Evolutionary conservation across 2,113 vertebrate genomes (phyloP), one percentile per base, ranked within the genome.

Genomic region (Heliornis fulica): DNA sequence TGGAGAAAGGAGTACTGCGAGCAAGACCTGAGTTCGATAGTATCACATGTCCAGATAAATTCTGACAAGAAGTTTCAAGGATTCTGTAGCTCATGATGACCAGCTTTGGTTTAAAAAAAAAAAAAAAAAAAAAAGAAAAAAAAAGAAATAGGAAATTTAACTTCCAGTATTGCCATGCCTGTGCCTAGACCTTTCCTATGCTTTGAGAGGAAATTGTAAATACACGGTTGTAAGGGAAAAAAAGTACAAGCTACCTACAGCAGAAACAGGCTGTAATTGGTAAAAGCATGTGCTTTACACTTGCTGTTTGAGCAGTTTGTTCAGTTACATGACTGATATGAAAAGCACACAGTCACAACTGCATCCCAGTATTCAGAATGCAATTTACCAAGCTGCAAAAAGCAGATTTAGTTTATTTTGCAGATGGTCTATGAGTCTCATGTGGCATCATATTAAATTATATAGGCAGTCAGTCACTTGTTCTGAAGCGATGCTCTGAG

Each of bases 371-470:
- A 29, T 65, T 95, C 87, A 80, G 88, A 94, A 82, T 64, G 36
- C 91, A 78, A 86, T 94, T 97, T 96, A 90, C 91, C 94, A 91
- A 90, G 96, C 97, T 95, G 96, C 87, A 38, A 88, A 97, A 97
- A 94, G 95, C 97, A 96, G 97, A 96, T 96, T 97, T 96, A 71
- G 96, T 96, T 97, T 94, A 96, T 97, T 98, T 95, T 97, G 97
- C 97, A 97, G 98, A 98, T 97, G 97, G 97, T 97, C 97, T 97
- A 77, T 78, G 96, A 98, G 98, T 98, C 98, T 98, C 98, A 89
- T 98, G 98, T 98, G 98, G 98, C 97, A 97, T 97, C 95, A 98
- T 98, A 98, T 98, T 98, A 98, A 98, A 98, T 98, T 98, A 98
- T 98, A 97, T 98, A 98, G 97, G 97, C 98, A 97, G 98, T 92